Evolutionary conservation across 2,888 invertebrate species (phyloP), one percentile per base, ranked within the genome.

Genomic region (Galerucella calmariensis): DNA sequence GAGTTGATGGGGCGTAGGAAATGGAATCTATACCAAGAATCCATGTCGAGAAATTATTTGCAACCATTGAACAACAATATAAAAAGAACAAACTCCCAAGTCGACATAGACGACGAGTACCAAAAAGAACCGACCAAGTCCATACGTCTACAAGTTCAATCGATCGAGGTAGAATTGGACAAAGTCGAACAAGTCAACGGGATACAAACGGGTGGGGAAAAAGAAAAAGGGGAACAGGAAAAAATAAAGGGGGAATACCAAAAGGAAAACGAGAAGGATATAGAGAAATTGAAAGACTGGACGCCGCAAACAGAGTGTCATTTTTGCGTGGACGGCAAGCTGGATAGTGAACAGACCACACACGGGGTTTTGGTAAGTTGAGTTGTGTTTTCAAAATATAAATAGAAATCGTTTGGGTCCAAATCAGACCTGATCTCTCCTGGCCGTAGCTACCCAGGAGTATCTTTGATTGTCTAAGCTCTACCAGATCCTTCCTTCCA

Each of bases 1-100:
- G 95, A 95, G 94, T 95, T 95, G 93, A 95, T 96, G 96, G 96
- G 95, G 92, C 94, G 95, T 91, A 94, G 95, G 94, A 95, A 94
- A 95, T 96, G 96, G 95, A 95, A 95, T 92, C 92, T 94, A 90
- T 95, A 95, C 90, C 95, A 95, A 92, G 95, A 95, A 91, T 88
- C 88, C 83, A 87, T 87, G 86, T 87, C 87, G 82, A 88, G 87
- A 84, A 88, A 84, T 86, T 87, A 88, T 84, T 84, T 87, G 82
- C 86, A 86, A 86, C 87, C 87, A 80, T 82, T 87, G 83, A 87
- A 87, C 87, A 87, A 87, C 87, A 87, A 87, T 84, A 85, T 85
- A 82, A 86, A 87, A 82, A 82, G 82, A 82, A 82, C 82, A 81
- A 83, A 83, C 82, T 81, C 81, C 69, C 79, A 82, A 78, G 83